These are phyloP conservation scores for Metallyticus violacea DNA, from an alignment of 2,888 invertebrate species.

Conservation along the genomic window DNA sequence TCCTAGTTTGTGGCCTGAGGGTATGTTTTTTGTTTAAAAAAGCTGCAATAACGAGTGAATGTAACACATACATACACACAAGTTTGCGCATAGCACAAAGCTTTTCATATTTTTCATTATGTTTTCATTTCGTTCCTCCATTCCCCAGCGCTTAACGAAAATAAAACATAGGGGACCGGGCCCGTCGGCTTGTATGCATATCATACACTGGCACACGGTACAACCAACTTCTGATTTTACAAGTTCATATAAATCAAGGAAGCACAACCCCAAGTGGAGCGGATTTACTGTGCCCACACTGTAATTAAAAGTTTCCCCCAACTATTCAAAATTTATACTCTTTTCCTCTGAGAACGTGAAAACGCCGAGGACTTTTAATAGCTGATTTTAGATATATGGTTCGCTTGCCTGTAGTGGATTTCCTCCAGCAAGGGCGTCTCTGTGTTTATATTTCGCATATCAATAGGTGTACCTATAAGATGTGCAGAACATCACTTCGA, in stretches of 20 bases:
- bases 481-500: too few relatives aligned
- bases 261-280: neutral
- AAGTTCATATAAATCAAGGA: neutral
- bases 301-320: slow-evolving; percentile 15
- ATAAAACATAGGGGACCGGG: neutral
- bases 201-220: neutral
- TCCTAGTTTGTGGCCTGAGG: neutral
- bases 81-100: neutral
- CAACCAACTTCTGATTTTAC: neutral
- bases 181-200: neutral
- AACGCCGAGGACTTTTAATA: neutral
- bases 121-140: neutral
- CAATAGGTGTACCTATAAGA: too few relatives aligned
- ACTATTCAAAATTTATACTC: slow-evolving; percentile 15
- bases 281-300: neutral
- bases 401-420: neutral
- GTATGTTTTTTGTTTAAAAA: neutral
- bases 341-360: neutral
- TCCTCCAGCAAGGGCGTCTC: neutral
- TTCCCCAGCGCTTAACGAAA: neutral
- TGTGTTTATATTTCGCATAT: neutral
- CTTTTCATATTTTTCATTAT: neutral
- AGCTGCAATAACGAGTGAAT: neutral
- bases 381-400: neutral
- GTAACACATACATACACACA: neutral